Conservation (phyloP, 2,113 vertebrate species). For the Peromyscus maniculatus region DNA sequence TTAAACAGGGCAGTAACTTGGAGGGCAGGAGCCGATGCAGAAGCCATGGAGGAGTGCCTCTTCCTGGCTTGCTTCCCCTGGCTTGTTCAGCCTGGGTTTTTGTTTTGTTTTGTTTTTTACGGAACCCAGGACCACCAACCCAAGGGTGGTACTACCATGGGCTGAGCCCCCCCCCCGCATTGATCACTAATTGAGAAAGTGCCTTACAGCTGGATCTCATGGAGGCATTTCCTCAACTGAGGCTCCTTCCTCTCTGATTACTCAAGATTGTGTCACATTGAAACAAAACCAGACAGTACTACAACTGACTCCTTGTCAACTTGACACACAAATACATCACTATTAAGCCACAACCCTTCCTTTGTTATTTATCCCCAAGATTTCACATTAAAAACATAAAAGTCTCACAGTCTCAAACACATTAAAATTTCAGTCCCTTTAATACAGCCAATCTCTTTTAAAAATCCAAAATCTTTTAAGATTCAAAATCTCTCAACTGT, state of each 20-base stretch:
- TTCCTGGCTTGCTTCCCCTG: neutral
- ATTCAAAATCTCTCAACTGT: neutral
- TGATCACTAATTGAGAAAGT: neutral
- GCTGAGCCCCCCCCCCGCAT: neutral
- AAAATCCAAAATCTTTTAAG: neutral
- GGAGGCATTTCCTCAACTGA: neutral
- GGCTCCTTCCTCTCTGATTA: neutral
- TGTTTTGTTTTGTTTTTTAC: neutral
- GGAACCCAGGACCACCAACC: neutral
- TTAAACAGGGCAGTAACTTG: neutral
- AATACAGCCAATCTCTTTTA: neutral
- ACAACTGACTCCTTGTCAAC: neutral
- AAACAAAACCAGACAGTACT: neutral
- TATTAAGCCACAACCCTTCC: neutral
- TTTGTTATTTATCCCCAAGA: neutral
- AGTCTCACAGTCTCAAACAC: neutral
- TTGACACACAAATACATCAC: neutral
- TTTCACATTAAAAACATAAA: neutral
- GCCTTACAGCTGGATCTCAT: neutral
- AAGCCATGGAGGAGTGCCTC: neutral
- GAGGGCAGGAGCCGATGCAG: neutral
- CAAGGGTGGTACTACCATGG: neutral
- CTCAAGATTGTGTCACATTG: neutral
- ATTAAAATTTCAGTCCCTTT: neutral
- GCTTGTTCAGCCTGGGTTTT: neutral